Conservation (phyloP, 64 coral and sea anemone species). For the Montipora efflorescens region DNA sequence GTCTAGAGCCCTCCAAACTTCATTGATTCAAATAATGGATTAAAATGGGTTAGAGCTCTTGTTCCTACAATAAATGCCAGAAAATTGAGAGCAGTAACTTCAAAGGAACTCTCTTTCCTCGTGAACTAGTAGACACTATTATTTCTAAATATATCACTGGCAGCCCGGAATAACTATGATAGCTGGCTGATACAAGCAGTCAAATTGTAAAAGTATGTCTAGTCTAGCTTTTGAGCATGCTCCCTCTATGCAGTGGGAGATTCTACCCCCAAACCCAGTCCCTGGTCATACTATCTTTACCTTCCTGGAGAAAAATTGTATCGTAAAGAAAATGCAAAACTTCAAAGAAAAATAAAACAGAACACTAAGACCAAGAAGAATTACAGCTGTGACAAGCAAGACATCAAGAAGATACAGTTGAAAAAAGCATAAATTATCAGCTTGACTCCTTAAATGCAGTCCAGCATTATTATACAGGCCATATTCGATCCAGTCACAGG, state of each 20-base stretch:
- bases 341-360: constrained; percentile 23
- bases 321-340: not conserved
- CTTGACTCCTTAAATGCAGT: constrained; percentile 79
- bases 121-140: no score
- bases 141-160: no score
- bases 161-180: no score
- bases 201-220: no score
- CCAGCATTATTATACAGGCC: constrained; percentile 66
- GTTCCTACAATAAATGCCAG: no score
- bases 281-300: not conserved
- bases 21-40: no score
- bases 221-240: no score
- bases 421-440: constrained; percentile 76
- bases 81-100: no score
- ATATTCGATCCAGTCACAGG: constrained; percentile 89
- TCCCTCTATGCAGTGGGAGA: not conserved
- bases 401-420: constrained; percentile 81
- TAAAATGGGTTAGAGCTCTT: no score
- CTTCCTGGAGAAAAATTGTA: constrained; percentile 23
- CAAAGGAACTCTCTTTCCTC: no score
- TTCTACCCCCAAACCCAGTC: not conserved
- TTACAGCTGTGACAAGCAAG: constrained; percentile 16
- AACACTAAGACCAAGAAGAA: not conserved
- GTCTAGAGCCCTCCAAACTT: no score
- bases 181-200: no score